phyloP scores from a whole-genome alignment of 2,888 invertebrate genomes.

The Xylophagus ater region DNA sequence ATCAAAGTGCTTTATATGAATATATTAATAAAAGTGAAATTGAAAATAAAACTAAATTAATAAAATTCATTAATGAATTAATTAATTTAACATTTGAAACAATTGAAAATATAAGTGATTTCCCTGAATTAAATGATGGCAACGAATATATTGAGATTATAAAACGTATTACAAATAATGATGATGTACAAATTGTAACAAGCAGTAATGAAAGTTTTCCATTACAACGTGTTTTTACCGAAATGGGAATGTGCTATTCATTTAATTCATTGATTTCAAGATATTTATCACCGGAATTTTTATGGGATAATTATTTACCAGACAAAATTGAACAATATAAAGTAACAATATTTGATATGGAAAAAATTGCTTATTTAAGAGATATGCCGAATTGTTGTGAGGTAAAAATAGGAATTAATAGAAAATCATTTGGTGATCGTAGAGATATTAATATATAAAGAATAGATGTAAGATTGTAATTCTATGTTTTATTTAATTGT shows the following conservation, averaged over 20 bases:
- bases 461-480: too few relatives aligned
- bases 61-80: constrained; percentile 8
- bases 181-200: constrained; percentile 7
- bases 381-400: constrained; percentile 12
- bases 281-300: constrained; percentile 11
- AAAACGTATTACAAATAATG: constrained; percentile 9
- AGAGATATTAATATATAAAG: neutral
- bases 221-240: constrained; percentile 23
- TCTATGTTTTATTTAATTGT: neutral
- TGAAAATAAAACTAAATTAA: constrained; percentile 7
- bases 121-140: constrained; percentile 3
- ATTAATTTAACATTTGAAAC: constrained; percentile 13
- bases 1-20: constrained; percentile 16
- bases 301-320: constrained; percentile 5
- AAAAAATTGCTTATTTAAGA: constrained; percentile 10
- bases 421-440: too few relatives aligned
- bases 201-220: constrained; percentile 16
- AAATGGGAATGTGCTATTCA: constrained; percentile 28
- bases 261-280: constrained; percentile 24
- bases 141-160: constrained; percentile 11
- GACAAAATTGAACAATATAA: constrained; percentile 2
- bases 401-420: too few relatives aligned
- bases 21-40: constrained; percentile 12
- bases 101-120: constrained; percentile 4
- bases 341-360: constrained; percentile 14